Conservation (phyloP, 2,797 vertebrate species). For the Diplodus sargus region DNA sequence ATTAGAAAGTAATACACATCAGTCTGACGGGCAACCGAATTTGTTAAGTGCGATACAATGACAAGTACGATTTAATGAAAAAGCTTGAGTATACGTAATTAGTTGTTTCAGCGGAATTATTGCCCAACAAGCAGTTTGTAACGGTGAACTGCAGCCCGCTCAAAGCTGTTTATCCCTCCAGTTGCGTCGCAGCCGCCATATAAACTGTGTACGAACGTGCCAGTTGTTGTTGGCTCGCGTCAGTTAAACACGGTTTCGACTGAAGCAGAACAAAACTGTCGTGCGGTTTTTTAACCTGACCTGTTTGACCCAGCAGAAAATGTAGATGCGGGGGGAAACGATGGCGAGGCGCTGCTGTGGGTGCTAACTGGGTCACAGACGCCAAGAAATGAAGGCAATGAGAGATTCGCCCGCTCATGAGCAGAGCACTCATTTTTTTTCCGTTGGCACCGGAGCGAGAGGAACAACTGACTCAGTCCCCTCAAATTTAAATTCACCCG, state of each 20-base stretch:
- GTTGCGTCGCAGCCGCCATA: background rate
- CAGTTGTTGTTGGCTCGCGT: background rate
- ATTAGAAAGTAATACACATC: background rate
- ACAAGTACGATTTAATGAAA: background rate
- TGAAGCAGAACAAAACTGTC: constrained; percentile 1
- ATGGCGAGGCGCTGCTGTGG: constrained; percentile 20
- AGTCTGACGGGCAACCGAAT: background rate
- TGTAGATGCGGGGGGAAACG: constrained; percentile 22
- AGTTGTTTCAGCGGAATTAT: background rate
- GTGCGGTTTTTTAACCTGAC: constrained; percentile 18
- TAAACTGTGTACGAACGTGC: background rate
- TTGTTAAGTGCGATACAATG: background rate
- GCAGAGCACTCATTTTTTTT: constrained; percentile 80
- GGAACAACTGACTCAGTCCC: constrained; percentile 86
- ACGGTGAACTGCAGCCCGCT: background rate
- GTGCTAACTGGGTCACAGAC: constrained; percentile 76
- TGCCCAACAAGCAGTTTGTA: background rate
- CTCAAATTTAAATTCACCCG: constrained; percentile 72
- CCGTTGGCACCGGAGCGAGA: constrained; percentile 80
- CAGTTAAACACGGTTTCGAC: background rate
- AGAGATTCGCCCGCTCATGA: constrained; percentile 73
- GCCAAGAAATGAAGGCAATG: constrained; percentile 67
- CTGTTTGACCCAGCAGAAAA: constrained; percentile 45
- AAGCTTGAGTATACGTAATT: too few relatives aligned
- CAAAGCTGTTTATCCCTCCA: background rate